Percentiles rank a stretch among this genome's conserved stretches.
Evolutionary conservation across 53 echinoderm and acorn worm species (phyloP).

Genomic region (Stichopus horrens): DNA sequence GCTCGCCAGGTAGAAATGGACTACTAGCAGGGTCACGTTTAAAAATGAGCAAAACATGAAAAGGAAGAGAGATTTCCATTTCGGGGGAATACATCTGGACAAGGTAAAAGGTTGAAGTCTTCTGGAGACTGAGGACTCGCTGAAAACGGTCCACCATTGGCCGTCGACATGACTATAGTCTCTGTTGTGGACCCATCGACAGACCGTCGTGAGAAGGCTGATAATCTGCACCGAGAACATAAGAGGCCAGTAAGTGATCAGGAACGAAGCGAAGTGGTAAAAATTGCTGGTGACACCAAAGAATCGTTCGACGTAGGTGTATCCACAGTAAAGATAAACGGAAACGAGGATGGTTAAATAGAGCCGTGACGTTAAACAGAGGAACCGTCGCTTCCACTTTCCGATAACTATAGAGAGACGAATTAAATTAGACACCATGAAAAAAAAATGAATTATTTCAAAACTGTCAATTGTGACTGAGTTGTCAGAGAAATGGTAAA

Average conservation of each 20-base stretch:
- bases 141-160: constrained; percentile 42
- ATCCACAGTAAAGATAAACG: background rate
- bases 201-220: background rate
- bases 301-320: constrained; percentile 19
- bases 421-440: no score
- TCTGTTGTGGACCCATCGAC: constrained; percentile 25
- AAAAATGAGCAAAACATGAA: background rate
- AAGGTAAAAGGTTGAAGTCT: constrained; percentile 8
- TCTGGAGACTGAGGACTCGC: background rate
- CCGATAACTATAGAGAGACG: background rate
- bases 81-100: background rate
- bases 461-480: background rate
- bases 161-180: background rate
- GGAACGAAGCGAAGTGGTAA: constrained; percentile 36
- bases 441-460: background rate
- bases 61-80: background rate
- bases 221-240: constrained; percentile 15
- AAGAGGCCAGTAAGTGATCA: constrained; percentile 37
- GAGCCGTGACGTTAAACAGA: constrained; percentile 2
- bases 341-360: background rate
- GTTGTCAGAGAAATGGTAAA: background rate
- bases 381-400: background rate
- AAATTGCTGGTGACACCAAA: constrained; percentile 28
- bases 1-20: background rate
- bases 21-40: background rate